Evolutionary conservation across 2,797 vertebrate genomes (phyloP).

Genomic region (Coregonus suidteri): DNA sequence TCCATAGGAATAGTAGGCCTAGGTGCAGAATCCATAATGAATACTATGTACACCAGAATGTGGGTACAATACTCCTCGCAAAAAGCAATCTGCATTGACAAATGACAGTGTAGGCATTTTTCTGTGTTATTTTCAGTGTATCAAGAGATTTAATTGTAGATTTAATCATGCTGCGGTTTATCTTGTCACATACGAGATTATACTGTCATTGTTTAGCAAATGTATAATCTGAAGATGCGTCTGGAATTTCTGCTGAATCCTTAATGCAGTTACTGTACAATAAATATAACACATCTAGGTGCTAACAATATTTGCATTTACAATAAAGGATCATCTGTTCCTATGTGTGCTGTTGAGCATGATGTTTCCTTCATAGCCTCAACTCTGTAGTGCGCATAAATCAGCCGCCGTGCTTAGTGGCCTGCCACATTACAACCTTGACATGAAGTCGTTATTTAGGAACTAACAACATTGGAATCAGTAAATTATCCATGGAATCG

Average conservation of each 20-base stretch:
- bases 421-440: conserved; percentile 42
- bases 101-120: neutral
- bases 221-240: neutral
- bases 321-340: neutral
- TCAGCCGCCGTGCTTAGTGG: conserved; percentile 26
- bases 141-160: neutral
- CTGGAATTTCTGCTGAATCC: neutral
- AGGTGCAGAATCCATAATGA: neutral
- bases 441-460: conserved; percentile 55
- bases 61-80: neutral
- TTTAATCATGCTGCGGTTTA: neutral
- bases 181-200: conserved; percentile 3
- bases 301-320: neutral
- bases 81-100: neutral
- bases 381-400: conserved; percentile 33
- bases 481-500: conserved; percentile 69
- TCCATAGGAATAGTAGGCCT: neutral
- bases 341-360: too few relatives aligned
- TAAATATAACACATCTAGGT: neutral
- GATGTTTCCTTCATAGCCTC: neutral
- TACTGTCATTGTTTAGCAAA: neutral
- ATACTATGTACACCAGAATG: neutral
- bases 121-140: neutral
- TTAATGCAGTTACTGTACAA: neutral
- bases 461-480: conserved; percentile 63